These are phyloP conservation scores for Ectemnius lituratus DNA, from an alignment of 2,888 invertebrate genomes.

Conservation along the genomic window DNA sequence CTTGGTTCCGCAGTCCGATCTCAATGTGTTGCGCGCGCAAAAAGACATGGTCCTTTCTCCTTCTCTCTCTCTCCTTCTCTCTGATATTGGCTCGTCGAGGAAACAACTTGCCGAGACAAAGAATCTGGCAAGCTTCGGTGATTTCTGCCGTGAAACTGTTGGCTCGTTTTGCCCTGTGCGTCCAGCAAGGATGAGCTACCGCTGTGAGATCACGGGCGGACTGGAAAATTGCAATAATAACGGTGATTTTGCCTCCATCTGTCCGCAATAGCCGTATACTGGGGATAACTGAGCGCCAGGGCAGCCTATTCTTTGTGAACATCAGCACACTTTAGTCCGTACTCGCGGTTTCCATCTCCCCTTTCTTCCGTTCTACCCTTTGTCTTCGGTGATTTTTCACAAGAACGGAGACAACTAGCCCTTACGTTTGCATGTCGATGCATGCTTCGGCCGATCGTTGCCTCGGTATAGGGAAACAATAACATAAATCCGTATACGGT, in stretches of 20 bases:
- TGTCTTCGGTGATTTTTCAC: background rate
- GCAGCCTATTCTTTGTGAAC: background rate
- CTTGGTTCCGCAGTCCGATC: too few relatives aligned
- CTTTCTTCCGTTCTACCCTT: background rate
- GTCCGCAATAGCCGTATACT: conserved; percentile 40
- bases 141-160: conserved; percentile 32
- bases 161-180: background rate
- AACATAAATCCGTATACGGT: conserved; percentile 68
- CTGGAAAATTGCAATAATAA: conserved; percentile 53
- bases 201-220: conserved; percentile 17
- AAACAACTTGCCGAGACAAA: conserved; percentile 31
- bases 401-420: background rate
- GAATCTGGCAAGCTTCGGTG: conserved; percentile 21
- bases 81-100: background rate
- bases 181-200: background rate
- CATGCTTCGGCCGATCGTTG: conserved; percentile 1
- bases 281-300: background rate
- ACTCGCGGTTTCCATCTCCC: background rate
- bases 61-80: too few relatives aligned
- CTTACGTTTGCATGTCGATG: conserved; percentile 8
- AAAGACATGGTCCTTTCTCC: too few relatives aligned
- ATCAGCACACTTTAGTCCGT: background rate
- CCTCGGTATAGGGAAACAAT: conserved; percentile 61
- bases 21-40: too few relatives aligned
- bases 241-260: conserved; percentile 50